phyloP scores from a whole-genome alignment of 2,113 vertebrate species.

The Bubo scandiacus region DNA sequence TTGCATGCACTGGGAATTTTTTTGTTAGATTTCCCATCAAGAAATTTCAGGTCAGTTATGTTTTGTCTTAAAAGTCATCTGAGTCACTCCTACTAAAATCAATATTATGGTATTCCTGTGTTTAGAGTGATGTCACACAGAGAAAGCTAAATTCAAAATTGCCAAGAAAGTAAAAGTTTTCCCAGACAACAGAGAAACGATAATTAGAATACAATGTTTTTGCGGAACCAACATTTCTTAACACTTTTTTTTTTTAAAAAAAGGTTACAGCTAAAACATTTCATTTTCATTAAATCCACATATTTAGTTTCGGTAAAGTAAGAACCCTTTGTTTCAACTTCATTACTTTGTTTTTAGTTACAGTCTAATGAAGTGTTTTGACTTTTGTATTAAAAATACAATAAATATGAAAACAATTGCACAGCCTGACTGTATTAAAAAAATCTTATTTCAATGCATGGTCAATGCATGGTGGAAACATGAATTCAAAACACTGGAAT shows the following conservation, averaged over 20 bases:
- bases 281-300: neutral
- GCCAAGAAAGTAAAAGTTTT: neutral
- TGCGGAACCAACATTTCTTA: neutral
- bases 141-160: neutral
- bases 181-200: neutral
- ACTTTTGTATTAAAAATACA: neutral
- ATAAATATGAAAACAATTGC: neutral
- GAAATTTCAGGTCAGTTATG: neutral
- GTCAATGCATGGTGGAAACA: neutral
- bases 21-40: neutral
- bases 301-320: neutral
- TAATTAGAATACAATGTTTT: neutral
- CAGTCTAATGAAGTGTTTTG: neutral
- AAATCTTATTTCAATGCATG: neutral
- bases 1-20: neutral
- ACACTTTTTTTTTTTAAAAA: neutral
- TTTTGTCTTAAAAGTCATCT: neutral
- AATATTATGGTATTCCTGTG: neutral
- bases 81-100: neutral
- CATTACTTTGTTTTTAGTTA: neutral
- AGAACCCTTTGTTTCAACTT: neutral
- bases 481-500: neutral
- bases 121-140: neutral
- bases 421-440: neutral
- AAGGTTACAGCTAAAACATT: neutral